phyloP scores from a whole-genome alignment of 1,140 invertebrate genomes.

The Drosophila sechellia region DNA sequence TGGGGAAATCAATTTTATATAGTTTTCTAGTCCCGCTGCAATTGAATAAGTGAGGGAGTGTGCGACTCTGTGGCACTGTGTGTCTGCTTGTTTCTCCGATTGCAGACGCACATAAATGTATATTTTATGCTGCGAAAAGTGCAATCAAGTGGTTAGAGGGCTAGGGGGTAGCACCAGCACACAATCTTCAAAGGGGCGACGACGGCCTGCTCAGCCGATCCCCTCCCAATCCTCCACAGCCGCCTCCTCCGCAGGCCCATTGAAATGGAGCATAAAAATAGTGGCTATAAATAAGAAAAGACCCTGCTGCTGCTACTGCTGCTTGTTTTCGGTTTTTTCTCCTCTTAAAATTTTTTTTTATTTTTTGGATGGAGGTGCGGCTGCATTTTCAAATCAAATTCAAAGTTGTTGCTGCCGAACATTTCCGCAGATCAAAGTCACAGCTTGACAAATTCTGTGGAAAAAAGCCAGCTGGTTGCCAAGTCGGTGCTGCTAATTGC shows the following conservation, averaged over 20 bases:
- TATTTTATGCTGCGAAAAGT: constrained; percentile 82
- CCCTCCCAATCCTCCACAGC: not conserved
- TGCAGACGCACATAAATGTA: constrained; percentile 66
- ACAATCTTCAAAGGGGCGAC: constrained; percentile 76
- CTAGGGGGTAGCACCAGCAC: constrained; percentile 29
- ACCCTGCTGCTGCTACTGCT: constrained; percentile 59
- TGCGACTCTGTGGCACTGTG: not conserved
- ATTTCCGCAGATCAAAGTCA: constrained; percentile 83
- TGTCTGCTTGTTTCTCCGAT: constrained; percentile 16
- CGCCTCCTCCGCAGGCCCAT: constrained; percentile 55
- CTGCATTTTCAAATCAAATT: constrained; percentile 78
- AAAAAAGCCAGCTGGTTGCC: constrained; percentile 62
- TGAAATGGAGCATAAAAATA: constrained; percentile 82
- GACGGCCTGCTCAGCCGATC: constrained; percentile 40
- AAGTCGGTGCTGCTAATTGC: constrained; percentile 73
- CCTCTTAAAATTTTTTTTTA: constrained; percentile 3
- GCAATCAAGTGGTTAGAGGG: constrained; percentile 75
- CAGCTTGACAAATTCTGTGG: constrained; percentile 79
- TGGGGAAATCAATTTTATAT: constrained; percentile 80
- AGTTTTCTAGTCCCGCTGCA: constrained; percentile 45
- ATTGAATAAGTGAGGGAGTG: not conserved
- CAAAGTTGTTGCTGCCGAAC: constrained; percentile 75
- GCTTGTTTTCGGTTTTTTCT: constrained; percentile 38
- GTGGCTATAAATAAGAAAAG: constrained; percentile 79
- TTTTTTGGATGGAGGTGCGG: constrained; percentile 18